Evolutionary conservation across 2,797 vertebrate species (phyloP).

Genomic region (Echeneis naucrates): DNA sequence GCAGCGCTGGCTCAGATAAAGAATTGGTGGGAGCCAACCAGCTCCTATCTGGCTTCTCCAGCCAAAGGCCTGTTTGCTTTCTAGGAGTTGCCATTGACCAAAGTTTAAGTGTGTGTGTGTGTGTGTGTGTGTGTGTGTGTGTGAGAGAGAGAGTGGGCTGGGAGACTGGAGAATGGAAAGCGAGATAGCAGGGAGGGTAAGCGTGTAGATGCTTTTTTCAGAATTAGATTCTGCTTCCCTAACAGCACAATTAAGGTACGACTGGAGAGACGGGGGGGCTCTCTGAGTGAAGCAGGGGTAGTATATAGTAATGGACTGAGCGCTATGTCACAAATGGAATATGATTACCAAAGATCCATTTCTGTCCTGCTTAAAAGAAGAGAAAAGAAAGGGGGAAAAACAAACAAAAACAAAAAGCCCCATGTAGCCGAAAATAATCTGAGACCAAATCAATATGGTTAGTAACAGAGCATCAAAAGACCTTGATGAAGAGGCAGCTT

Average conservation of each 20-base stretch:
- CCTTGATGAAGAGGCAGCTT: conserved; percentile 73
- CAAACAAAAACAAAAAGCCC: conserved; percentile 55
- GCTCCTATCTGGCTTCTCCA: conserved; percentile 84
- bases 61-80: conserved; percentile 82
- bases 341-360: conserved; percentile 85
- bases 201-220: conserved; percentile 76
- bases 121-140: conserved; percentile 32
- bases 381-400: conserved; percentile 14
- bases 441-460: conserved; percentile 77
- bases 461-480: conserved; percentile 73
- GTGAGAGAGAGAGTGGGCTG: conserved; percentile 18
- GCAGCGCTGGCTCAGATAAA: conserved; percentile 83
- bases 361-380: conserved; percentile 75
- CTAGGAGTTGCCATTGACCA: conserved; percentile 72
- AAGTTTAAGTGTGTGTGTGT: conserved; percentile 58
- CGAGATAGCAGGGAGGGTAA: conserved; percentile 64
- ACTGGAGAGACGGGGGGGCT: conserved; percentile 46
- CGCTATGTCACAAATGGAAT: conserved; percentile 77
- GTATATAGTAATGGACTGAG: conserved; percentile 76
- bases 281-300: conserved; percentile 65
- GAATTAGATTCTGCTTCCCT: conserved; percentile 82
- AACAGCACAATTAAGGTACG: conserved; percentile 79
- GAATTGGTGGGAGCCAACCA: conserved; percentile 79
- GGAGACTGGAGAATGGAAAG: conserved; percentile 59
- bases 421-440: conserved; percentile 75